Evolutionary conservation across 1,140 invertebrate genomes (phyloP), one percentile per base, ranked within the genome.

Genomic region (Subanguina moxae): DNA sequence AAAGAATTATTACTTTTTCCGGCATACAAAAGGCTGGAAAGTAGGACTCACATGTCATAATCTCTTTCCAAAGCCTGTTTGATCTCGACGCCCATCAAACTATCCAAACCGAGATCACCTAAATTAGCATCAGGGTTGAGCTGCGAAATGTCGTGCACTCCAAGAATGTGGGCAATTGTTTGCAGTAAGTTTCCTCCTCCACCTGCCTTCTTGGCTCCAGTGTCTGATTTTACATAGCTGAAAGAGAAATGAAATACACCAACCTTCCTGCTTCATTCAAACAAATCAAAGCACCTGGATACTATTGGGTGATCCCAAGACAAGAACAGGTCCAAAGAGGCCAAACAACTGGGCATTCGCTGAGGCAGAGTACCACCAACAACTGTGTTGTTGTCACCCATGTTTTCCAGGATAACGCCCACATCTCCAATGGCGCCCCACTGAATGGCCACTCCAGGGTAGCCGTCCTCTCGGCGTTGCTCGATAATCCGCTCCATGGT

Each of bases 391-490:
- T 93, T 92, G 48, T 89, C 88, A 25, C 90, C 90, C 86, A 94
- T 89, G 38, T 87, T 90, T 70, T 94, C 91, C 68, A 91, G 81
- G 62, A 96, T 88, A 25, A 97, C 85, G 66, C 94, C 94, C 23
- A 97, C 94, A 84, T 97, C 94, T 70, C 92, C 94, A 78, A 97
- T 91, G 48, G 93, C 92, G 74, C 94, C 94, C 93, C 94, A 97
- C 83, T 97, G 94, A 72, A 97, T 91, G 27, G 93, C 91, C 19
- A 94, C 78, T 68, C 84, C 87, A 77, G 76, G 72, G 66, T 73
- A 76, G 9, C 86, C 91, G 78, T 88, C 88, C 15, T 86, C 85
- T 80, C 89, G 89, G 67, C 94, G 87, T 61, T 88, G 86, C 84
- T 97, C 93, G 76, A 80, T 90, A 89, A 71, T 71, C n/a, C 69